Percentiles rank a stretch among this genome's conserved stretches.
These are phyloP conservation scores for Enteromius mattozi DNA, from an alignment of 2,797 vertebrate species.

Conservation along the genomic window DNA sequence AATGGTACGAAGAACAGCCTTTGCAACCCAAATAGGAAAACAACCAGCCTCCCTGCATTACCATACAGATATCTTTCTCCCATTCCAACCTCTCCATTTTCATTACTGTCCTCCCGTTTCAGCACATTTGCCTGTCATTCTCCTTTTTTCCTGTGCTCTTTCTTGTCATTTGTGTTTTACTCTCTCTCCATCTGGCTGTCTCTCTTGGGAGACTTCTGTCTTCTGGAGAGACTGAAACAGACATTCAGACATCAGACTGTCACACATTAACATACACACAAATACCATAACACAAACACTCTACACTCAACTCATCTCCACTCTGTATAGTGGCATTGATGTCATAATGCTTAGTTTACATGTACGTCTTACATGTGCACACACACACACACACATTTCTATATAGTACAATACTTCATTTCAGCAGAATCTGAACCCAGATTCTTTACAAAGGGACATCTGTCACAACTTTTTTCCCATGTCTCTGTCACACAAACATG, in stretches of 20 bases:
- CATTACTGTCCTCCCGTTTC: conserved; percentile 40
- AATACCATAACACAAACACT: conserved; percentile 23
- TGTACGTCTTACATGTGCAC: conserved; percentile 3
- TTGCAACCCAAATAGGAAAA: conserved; percentile 24
- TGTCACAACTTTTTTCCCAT: neutral
- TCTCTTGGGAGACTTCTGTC: conserved; percentile 39
- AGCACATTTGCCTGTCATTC: conserved; percentile 3
- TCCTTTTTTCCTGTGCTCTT: conserved; percentile 34
- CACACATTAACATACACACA: conserved; percentile 14
- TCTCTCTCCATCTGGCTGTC: conserved; percentile 15
- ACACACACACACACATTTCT: conserved; percentile 3
- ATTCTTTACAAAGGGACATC: conserved; percentile 15
- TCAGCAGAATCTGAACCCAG: conserved; percentile 10
- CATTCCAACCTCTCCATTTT: conserved; percentile 19
- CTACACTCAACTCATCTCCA: conserved; percentile 27
- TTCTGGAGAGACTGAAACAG: conserved; percentile 23
- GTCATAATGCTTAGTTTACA: neutral
- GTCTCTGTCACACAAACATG: neutral
- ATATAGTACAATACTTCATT: neutral
- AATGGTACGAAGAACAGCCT: neutral
- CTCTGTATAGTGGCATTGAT: conserved; percentile 25
- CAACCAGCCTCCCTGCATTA: conserved; percentile 33
- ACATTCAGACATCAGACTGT: conserved; percentile 27
- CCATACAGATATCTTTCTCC: conserved; percentile 21
- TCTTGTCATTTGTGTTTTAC: conserved; percentile 47